Base-by-base conservation (phyloP, 2,113 vertebrate genomes). In the Cepphus grylle region DNA sequence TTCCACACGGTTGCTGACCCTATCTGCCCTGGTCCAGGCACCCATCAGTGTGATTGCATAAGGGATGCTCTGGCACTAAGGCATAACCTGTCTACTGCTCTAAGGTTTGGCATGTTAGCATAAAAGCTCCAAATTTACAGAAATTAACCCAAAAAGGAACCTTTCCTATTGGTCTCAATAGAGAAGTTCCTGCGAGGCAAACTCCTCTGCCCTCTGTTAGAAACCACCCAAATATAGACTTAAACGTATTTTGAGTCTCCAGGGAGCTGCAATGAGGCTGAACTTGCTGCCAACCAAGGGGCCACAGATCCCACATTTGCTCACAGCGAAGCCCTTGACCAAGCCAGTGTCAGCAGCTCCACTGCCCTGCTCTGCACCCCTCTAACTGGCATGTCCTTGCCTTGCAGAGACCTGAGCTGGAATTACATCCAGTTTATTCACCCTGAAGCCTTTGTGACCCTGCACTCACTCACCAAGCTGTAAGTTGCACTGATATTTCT, bases 381-480 rank as follows among this genome's bases (percentile, higher is more conserved):
- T 52, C 85, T 96, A 7, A 96, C 66, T 30, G 12, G 4, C 36
- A 16, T 88, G 52, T 93, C 84, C 72, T 97, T 96, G 58, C n/a
- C 45, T 96, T 83, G 3, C 96, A 99, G 99, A 63, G 99, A 99
- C 96, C 98, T 99, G 49, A 99, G 99, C 80, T 99, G 99, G 98
- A 99, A 99, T 72, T 85, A 67, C 89, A 99, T 99, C 55, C 97
- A 98, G 53, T 98, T 98, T 88, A 99, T 99, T 81, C 99, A 99
- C 93, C 98, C 98, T 2, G 99, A 99, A 66, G 99, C 99, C 76
- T 99, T 99, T 52, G 93, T 93, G 27, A 98, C 98, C 8, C 98
- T 99, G 71, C 98, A 95, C 84, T 99, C 99, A 2, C 98, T 99
- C 93, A 97, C 98, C 90, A 99, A 99, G 98, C 97, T 99, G 99